Evolutionary conservation across 1,140 invertebrate species (phyloP).

Genomic region (Anastatus disparis): DNA sequence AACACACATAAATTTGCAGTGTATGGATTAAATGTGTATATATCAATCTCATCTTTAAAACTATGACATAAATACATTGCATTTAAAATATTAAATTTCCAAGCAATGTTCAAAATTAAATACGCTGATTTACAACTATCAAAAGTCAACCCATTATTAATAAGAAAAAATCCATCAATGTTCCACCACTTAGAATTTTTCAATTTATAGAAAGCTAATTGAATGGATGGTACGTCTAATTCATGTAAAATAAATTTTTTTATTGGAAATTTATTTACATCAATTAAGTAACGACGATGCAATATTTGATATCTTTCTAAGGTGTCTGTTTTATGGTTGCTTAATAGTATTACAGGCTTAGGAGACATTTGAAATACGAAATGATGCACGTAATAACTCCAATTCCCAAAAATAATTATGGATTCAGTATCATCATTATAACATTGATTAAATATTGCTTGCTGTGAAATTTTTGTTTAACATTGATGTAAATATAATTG

Average conservation of each 20-base stretch:
- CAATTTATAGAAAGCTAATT: background rate
- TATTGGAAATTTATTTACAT: background rate
- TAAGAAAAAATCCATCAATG: background rate
- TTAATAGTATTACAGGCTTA: background rate
- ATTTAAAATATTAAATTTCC: constrained; percentile 1
- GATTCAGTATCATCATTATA: too few relatives aligned
- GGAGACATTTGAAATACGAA: background rate
- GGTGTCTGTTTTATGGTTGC: background rate
- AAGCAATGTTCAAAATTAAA: background rate
- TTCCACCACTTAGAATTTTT: background rate
- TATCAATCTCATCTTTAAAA: background rate
- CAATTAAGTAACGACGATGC: background rate
- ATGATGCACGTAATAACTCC: background rate
- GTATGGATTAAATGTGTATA: background rate
- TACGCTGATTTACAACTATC: background rate
- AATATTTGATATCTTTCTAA: background rate
- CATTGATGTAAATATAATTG: too few relatives aligned
- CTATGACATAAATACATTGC: background rate
- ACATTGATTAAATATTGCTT: too few relatives aligned
- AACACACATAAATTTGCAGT: too few relatives aligned
- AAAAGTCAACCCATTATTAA: background rate
- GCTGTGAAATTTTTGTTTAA: too few relatives aligned
- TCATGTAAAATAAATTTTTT: background rate
- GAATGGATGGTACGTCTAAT: background rate
- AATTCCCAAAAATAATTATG: background rate